phyloP scores from a whole-genome alignment of 2,888 invertebrate species.

The Podabrus alpinus region DNA sequence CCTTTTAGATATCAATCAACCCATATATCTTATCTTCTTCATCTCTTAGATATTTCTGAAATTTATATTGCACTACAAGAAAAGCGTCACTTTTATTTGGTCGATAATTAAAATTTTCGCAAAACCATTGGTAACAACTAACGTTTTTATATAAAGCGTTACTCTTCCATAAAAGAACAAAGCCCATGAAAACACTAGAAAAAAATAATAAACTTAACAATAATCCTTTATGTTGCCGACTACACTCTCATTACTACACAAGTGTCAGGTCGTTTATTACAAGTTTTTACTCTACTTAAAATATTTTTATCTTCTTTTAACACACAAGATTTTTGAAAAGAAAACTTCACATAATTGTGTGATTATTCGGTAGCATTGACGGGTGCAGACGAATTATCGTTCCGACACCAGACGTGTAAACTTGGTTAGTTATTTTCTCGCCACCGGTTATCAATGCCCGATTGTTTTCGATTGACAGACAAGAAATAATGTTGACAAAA shows the following conservation, averaged over 20 bases:
- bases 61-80: neutral
- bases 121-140: neutral
- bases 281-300: slow-evolving; percentile 23
- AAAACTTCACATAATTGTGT: slow-evolving; percentile 10
- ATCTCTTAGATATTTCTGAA: neutral
- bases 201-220: slow-evolving; percentile 34
- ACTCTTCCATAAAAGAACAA: slow-evolving; percentile 8
- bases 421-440: slow-evolving; percentile 56
- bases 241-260: slow-evolving; percentile 39
- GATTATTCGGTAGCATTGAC: slow-evolving; percentile 28
- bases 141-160: slow-evolving; percentile 7
- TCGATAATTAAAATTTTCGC: neutral
- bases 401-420: slow-evolving; percentile 54
- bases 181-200: slow-evolving; percentile 12
- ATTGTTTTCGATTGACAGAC: slow-evolving; percentile 49
- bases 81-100: neutral
- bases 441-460: slow-evolving; percentile 45
- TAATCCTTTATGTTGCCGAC: slow-evolving; percentile 36
- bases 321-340: slow-evolving; percentile 9
- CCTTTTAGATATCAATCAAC: slow-evolving; percentile 20
- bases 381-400: slow-evolving; percentile 52
- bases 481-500: slow-evolving; percentile 44
- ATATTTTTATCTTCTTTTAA: slow-evolving; percentile 15
- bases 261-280: slow-evolving; percentile 37
- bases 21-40: slow-evolving; percentile 12